A percentile compares a stretch with the other conserved stretches of the same genome.
phyloP scores from a whole-genome alignment of 2,797 vertebrate genomes.

The Margarornis squamiger region DNA sequence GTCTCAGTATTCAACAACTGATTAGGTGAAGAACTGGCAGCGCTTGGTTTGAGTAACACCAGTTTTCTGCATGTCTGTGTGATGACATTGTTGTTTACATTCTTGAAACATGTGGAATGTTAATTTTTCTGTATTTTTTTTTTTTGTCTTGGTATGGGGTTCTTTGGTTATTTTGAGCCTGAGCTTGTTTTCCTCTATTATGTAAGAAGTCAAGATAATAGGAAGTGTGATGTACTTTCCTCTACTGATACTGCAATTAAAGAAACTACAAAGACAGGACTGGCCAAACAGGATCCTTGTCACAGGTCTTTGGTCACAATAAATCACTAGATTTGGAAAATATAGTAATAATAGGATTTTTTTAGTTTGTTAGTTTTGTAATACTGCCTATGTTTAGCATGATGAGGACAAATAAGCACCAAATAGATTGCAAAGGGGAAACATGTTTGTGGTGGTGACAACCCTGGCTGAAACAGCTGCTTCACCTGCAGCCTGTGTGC shows the following conservation, averaged over 20 bases:
- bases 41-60: background rate
- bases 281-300: background rate
- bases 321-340: background rate
- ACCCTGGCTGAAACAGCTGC: background rate
- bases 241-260: background rate
- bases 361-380: background rate
- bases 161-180: background rate
- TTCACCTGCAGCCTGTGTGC: slow-evolving; percentile 20
- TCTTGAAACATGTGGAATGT: slow-evolving; percentile 37
- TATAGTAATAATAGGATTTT: background rate
- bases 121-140: background rate
- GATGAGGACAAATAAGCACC: background rate
- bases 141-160: background rate
- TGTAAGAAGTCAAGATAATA: slow-evolving; percentile 5
- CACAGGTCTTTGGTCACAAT: background rate
- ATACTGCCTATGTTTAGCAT: background rate
- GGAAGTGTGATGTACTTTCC: background rate
- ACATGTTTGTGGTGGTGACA: background rate
- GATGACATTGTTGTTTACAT: slow-evolving; percentile 43
- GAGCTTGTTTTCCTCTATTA: slow-evolving; percentile 15
- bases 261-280: background rate
- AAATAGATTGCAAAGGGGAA: background rate
- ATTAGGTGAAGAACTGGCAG: slow-evolving; percentile 31
- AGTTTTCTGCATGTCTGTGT: slow-evolving; percentile 25
- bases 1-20: background rate